Conservation (phyloP, 2,797 vertebrate species). For the Sebastes kiyomatsui region DNA sequence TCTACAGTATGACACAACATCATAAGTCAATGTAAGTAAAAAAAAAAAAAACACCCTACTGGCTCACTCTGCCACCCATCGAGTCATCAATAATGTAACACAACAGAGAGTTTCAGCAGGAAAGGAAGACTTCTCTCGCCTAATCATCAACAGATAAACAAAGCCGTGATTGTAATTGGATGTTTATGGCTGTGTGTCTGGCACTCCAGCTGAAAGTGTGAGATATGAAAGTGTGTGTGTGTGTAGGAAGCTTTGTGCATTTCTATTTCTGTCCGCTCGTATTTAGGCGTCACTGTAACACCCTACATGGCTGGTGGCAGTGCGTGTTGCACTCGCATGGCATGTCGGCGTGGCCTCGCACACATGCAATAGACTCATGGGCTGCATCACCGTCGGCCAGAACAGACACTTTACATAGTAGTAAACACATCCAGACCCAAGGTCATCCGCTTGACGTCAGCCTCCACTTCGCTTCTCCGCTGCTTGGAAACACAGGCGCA, state of each 20-base stretch:
- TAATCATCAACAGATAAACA: conserved; percentile 47
- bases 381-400: conserved; percentile 40
- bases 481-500: conserved; percentile 64
- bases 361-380: conserved; percentile 39
- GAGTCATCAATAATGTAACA: conserved; percentile 11
- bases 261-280: conserved; percentile 47
- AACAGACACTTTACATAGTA: conserved; percentile 63
- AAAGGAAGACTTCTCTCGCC: background rate
- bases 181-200: conserved; percentile 22
- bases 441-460: conserved; percentile 75
- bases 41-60: background rate
- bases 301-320: conserved; percentile 46
- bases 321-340: conserved; percentile 22
- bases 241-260: background rate
- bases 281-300: conserved; percentile 32
- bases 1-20: background rate
- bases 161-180: conserved; percentile 20
- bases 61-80: background rate
- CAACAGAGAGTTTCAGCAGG: conserved; percentile 15
- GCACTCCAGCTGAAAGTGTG: conserved; percentile 26
- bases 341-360: conserved; percentile 49
- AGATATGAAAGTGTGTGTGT: conserved; percentile 16
- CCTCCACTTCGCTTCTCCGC: conserved; percentile 54
- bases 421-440: conserved; percentile 72
- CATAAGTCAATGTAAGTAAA: background rate